Percentiles rank a stretch among this genome's conserved stretches.
These are phyloP conservation scores for Poecile montanus DNA, from an alignment of 2,797 vertebrate genomes.

Conservation along the genomic window DNA sequence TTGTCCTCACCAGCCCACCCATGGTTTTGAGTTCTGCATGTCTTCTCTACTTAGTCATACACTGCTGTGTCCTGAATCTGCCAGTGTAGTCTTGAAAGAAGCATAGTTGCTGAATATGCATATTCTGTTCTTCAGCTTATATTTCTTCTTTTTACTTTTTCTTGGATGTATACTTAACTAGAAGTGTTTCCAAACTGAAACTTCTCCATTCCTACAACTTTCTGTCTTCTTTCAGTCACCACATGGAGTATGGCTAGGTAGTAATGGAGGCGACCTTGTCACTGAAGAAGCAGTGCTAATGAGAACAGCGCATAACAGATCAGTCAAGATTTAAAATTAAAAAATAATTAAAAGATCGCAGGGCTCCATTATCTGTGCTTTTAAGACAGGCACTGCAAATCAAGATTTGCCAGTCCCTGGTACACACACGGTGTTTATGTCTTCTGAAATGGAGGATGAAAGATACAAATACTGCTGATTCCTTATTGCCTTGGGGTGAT, in stretches of 20 bases:
- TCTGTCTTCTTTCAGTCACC: background rate
- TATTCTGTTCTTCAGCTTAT: background rate
- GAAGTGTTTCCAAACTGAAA: background rate
- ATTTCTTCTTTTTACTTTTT: background rate
- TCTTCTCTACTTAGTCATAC: background rate
- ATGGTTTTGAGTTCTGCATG: background rate
- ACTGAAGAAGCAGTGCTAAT: background rate
- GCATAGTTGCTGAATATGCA: background rate
- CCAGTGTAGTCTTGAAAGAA: background rate
- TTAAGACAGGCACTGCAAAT: background rate
- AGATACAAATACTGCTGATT: background rate
- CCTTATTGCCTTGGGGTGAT: background rate
- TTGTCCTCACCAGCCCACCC: background rate
- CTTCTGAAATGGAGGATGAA: background rate
- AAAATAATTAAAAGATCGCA: background rate
- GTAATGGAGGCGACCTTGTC: background rate
- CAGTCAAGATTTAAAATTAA: background rate
- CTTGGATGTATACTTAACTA: background rate
- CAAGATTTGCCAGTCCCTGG: background rate
- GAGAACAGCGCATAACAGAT: background rate
- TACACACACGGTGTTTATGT: background rate
- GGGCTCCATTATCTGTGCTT: background rate
- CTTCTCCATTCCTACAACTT: background rate
- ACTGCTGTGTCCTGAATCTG: background rate
- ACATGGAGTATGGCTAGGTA: background rate